Evolutionary conservation across 1,140 invertebrate species (phyloP), one percentile per base, ranked within the genome.

Genomic region (Nixonia krombeini): DNA sequence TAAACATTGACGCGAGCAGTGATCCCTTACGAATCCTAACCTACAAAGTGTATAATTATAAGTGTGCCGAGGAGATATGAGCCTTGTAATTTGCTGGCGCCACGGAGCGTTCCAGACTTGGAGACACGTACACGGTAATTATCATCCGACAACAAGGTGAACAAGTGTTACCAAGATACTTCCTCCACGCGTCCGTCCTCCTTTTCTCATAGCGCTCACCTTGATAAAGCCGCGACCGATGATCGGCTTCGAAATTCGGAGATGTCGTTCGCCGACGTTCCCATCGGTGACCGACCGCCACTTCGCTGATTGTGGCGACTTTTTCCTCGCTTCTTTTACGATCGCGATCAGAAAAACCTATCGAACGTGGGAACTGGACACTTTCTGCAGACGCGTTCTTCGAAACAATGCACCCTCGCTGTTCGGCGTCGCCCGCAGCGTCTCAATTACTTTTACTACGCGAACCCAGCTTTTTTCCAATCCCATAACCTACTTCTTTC

Each of bases 1-100:
- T 72, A 71, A 81, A 79, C 79, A 82, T 82, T 81, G 80, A 84
- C 80, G 78, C 77, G 70, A 75, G 58, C 53, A 47, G 58, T 56
- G 49, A 72, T 62, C 73, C 74, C 64, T 57, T 72, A 52, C 46
- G 51, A 72, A 64, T 72, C 56, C 64, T 72, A 72, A 68, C 51
- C 61, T 44, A 56, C 59, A 65, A 68, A 68, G 47, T 69, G 41
- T 72, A 72, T 65, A 68, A 68, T 68, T 68, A 72, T 63, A 65
- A 65, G 57, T 69, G 57, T 72, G 61, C 56, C 52, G 33, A 49
- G 41, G n/a, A 64, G 49, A 68, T 59, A 72, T 72, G 58, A 72
- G 69, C 70, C 65, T 72, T 72, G 61, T 69, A 72, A 72, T 72
- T 72, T 65, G 61, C 59, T 69, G 70, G 70, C 65, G 65, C 65